Evolutionary conservation across 2,888 invertebrate species (phyloP).

Genomic region (Saturnia japonica): DNA sequence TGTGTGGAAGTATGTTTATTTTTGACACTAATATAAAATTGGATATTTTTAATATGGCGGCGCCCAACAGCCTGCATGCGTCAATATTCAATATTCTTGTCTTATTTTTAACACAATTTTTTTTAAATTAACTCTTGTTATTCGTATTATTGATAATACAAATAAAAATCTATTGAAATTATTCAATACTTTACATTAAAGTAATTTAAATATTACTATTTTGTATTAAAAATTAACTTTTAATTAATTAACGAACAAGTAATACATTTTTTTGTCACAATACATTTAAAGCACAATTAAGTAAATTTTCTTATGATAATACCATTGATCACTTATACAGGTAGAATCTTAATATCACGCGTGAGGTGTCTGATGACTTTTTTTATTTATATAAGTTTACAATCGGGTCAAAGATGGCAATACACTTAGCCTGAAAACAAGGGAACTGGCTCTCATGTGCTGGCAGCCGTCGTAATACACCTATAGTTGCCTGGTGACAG

Average conservation of each 20-base stretch:
- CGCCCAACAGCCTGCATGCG: neutral
- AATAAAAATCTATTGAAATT: neutral
- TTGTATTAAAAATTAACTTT: neutral
- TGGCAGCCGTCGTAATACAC: no score
- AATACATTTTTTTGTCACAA: neutral
- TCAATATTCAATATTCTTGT: neutral
- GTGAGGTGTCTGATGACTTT: neutral
- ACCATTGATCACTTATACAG: neutral
- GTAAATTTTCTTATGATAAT: neutral
- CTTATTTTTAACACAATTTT: neutral
- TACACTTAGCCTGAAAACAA: neutral
- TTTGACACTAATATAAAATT: slow-evolving; percentile 57
- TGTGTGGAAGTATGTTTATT: slow-evolving; percentile 29
- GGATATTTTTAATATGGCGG: slow-evolving; percentile 34
- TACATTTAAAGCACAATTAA: neutral
- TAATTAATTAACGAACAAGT: neutral
- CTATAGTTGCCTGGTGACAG: no score
- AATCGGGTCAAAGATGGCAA: neutral
- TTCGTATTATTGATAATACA: neutral
- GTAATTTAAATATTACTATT: neutral
- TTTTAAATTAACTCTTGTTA: neutral
- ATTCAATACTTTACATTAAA: neutral
- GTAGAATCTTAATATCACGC: neutral
- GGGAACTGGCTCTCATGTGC: neutral
- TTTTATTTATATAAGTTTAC: neutral